A percentile compares a stretch with the other conserved stretches of the same genome.
phyloP scores from a whole-genome alignment of 2,797 vertebrate genomes.

The Enteromius argenteus region DNA sequence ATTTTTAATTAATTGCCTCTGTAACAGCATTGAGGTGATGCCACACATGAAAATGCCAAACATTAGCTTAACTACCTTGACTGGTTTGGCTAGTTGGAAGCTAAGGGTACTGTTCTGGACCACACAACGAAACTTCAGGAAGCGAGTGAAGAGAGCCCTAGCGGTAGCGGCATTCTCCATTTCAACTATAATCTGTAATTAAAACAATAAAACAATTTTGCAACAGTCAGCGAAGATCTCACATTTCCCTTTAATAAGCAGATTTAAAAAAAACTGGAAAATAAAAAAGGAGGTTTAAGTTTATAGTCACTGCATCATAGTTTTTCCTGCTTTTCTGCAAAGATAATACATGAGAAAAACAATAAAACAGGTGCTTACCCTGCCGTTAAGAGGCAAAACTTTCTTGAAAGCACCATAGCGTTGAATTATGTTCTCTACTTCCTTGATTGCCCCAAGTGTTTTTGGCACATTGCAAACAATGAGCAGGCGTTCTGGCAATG shows the following conservation, averaged over 20 bases:
- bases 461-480: slow-evolving; percentile 79
- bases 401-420: slow-evolving; percentile 80
- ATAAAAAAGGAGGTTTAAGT: background rate
- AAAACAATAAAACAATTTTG: background rate
- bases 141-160: slow-evolving; percentile 45
- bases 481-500: slow-evolving; percentile 71
- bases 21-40: background rate
- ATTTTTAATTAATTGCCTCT: background rate
- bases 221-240: background rate
- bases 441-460: slow-evolving; percentile 71
- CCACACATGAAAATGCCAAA: background rate
- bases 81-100: slow-evolving; percentile 56
- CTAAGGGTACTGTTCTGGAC: slow-evolving; percentile 61
- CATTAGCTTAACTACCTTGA: slow-evolving; percentile 46
- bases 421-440: slow-evolving; percentile 78
- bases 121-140: slow-evolving; percentile 61
- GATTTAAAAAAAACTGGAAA: background rate
- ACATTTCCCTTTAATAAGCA: background rate
- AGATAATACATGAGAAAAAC: background rate
- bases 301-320: background rate
- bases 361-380: slow-evolving; percentile 68
- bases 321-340: background rate
- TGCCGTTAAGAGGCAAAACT: slow-evolving; percentile 77
- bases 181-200: slow-evolving; percentile 73
- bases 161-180: slow-evolving; percentile 66